Evolutionary conservation across 2,797 vertebrate genomes (phyloP).

Genomic region (Gadopsis bispinosus): DNA sequence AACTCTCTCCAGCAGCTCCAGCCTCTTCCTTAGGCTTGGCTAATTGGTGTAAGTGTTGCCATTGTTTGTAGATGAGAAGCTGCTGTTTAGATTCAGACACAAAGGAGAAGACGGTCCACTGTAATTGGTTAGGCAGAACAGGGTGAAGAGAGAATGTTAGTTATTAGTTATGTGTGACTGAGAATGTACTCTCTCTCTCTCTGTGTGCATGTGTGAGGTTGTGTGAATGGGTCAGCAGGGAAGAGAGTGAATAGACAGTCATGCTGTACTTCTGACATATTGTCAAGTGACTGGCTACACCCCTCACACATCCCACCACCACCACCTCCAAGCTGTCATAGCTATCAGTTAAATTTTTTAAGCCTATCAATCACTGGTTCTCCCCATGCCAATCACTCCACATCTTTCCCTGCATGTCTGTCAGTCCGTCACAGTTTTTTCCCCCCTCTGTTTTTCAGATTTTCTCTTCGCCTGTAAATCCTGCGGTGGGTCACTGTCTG

Average conservation of each 20-base stretch:
- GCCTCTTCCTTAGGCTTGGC: conserved; percentile 47
- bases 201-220: conserved; percentile 9
- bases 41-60: conserved; percentile 73
- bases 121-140: conserved; percentile 42
- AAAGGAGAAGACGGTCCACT: conserved; percentile 50
- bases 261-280: conserved; percentile 57
- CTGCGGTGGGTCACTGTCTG: conserved; percentile 40
- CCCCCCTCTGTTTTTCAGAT: conserved; percentile 12
- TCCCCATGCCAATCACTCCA: conserved; percentile 66
- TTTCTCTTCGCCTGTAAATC: conserved; percentile 39
- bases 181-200: conserved; percentile 5
- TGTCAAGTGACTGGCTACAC: conserved; percentile 51
- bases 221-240: conserved; percentile 49
- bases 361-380: conserved; percentile 71
- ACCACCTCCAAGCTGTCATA: conserved; percentile 65
- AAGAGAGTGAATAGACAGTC: conserved; percentile 47
- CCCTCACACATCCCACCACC: conserved; percentile 22
- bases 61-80: conserved; percentile 68
- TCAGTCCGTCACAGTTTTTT: conserved; percentile 46
- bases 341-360: conserved; percentile 71
- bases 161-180: conserved; percentile 23
- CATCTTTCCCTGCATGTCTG: conserved; percentile 60
- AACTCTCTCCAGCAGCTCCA: conserved; percentile 46
- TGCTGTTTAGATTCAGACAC: conserved; percentile 58
- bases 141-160: conserved; percentile 17